These are phyloP conservation scores for Colossoma macropomum DNA, from an alignment of 2,113 vertebrate species.

Conservation along the genomic window DNA sequence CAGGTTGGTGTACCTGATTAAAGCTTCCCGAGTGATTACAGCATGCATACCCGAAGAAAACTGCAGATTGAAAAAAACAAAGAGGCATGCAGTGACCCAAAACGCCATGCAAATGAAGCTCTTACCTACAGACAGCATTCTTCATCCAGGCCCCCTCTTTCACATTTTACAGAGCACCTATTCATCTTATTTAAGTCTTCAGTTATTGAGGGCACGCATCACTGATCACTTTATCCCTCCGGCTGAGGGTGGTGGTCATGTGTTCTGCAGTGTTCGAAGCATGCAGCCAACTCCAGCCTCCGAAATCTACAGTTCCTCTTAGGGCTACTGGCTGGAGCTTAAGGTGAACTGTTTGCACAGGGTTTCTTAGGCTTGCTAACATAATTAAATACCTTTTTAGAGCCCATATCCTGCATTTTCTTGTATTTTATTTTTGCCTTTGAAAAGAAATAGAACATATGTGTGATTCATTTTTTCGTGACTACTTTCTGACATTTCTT, in stretches of 20 bases:
- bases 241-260: constrained; percentile 60
- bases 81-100: not conserved
- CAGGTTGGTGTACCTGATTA: no score
- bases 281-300: not conserved
- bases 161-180: constrained; percentile 48
- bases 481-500: no score
- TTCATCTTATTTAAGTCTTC: constrained; percentile 53
- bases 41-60: not conserved
- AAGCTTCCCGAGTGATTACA: no score
- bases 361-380: not conserved
- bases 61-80: not conserved
- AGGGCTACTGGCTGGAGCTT: not conserved
- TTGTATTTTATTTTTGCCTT: no score
- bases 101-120: not conserved
- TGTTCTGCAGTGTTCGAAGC: constrained; percentile 25
- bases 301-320: not conserved
- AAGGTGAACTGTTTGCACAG: not conserved
- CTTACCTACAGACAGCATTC: not conserved
- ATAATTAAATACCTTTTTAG: no score
- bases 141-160: constrained; percentile 40
- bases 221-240: constrained; percentile 57
- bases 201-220: constrained; percentile 59
- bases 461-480: no score
- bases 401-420: no score
- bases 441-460: no score